phyloP scores from a whole-genome alignment of 2,888 invertebrate species.

The Aspidiotus rigidus region DNA sequence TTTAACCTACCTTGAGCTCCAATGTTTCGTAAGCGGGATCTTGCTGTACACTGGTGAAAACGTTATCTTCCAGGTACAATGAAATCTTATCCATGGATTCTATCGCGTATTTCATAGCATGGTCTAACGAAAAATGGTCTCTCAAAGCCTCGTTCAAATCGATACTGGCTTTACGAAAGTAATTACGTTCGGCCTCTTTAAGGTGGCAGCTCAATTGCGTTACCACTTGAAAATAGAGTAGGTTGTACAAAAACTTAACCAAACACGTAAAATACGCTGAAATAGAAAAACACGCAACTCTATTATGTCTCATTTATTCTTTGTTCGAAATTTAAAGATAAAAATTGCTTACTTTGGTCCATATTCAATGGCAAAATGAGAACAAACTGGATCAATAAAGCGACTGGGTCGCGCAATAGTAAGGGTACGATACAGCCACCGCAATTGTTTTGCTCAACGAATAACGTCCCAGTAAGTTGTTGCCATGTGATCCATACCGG shows the following conservation, averaged over 20 bases:
- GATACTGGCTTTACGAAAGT: slow-evolving; percentile 40
- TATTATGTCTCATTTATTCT: neutral
- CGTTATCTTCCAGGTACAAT: slow-evolving; percentile 50
- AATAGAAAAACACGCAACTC: neutral
- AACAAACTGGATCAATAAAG: slow-evolving; percentile 77
- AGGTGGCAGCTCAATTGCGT: slow-evolving; percentile 65
- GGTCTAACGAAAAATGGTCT: slow-evolving; percentile 40
- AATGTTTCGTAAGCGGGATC: slow-evolving; percentile 37
- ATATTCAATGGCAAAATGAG: slow-evolving; percentile 74
- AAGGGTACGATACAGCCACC: slow-evolving; percentile 61
- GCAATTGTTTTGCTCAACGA: slow-evolving; percentile 40
- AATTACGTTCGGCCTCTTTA: slow-evolving; percentile 53
- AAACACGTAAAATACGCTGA: slow-evolving; percentile 67
- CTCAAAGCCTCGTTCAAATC: slow-evolving; percentile 13
- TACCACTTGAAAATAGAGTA: slow-evolving; percentile 80
- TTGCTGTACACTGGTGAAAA: slow-evolving; percentile 14
- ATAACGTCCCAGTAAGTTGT: slow-evolving; percentile 46
- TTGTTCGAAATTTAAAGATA: neutral
- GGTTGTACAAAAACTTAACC: slow-evolving; percentile 77
- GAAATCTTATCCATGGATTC: slow-evolving; percentile 49
- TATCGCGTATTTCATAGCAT: slow-evolving; percentile 46
- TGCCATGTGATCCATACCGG: slow-evolving; percentile 51
- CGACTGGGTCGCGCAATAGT: slow-evolving; percentile 74
- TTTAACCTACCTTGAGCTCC: slow-evolving; percentile 36
- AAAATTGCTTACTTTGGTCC: slow-evolving; percentile 62